These are phyloP conservation scores for Scomber japonicus DNA, from an alignment of 2,113 vertebrate genomes.

Conservation along the genomic window DNA sequence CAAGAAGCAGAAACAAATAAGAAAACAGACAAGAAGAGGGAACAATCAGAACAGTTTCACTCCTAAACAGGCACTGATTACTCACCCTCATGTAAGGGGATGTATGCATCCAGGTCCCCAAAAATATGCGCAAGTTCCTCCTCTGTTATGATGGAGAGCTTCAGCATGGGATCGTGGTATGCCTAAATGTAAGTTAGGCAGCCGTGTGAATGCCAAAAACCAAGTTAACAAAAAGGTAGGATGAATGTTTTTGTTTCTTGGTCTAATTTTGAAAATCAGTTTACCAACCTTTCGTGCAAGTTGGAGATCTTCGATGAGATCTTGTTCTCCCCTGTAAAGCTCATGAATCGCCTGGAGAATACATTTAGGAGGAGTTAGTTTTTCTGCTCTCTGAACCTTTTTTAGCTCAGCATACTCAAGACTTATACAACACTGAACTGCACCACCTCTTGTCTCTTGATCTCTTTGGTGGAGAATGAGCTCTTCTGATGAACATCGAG, in stretches of 20 bases:
- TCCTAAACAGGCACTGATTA: neutral
- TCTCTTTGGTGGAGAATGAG: conserved; percentile 93
- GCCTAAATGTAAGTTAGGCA: conserved; percentile 81
- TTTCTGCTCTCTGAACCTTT: neutral
- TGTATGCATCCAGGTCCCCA: conserved; percentile 96
- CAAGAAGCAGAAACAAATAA: neutral
- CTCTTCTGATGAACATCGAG: conserved; percentile 92
- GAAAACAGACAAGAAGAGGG: neutral
- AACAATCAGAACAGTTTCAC: neutral
- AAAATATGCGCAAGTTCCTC: conserved; percentile 96
- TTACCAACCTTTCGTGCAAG: conserved; percentile 92
- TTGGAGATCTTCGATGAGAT: conserved; percentile 97
- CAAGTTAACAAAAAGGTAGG: neutral
- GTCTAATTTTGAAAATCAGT: neutral
- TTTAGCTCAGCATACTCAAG: neutral
- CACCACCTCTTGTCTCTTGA: conserved; percentile 95
- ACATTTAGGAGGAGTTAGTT: neutral
- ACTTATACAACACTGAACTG: neutral
- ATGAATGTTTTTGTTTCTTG: neutral
- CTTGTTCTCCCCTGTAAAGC: conserved; percentile 95
- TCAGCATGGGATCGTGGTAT: conserved; percentile 98
- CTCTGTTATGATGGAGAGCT: conserved; percentile 96
- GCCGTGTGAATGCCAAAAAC: neutral
- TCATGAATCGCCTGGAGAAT: conserved; percentile 93
- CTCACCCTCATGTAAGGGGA: conserved; percentile 93